Evolutionary conservation across 1,140 invertebrate genomes (phyloP).

Genomic region (Rhagoletis pomonella): DNA sequence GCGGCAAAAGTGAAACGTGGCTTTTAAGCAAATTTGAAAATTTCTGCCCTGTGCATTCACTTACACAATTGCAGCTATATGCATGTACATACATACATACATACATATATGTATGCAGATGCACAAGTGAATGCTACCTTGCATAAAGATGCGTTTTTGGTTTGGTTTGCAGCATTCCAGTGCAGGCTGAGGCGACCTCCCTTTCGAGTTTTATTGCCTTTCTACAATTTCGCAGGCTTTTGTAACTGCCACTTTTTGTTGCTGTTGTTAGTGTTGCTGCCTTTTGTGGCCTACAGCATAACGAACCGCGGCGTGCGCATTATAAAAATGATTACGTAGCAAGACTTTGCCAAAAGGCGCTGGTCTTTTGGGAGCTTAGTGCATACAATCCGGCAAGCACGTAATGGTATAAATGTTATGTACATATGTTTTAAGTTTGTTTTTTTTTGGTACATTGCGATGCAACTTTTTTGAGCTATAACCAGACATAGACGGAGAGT

Average conservation of each 20-base stretch:
- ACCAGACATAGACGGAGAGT: no score
- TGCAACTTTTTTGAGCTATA: no score
- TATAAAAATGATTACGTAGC: not conserved
- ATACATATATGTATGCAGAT: not conserved
- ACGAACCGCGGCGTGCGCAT: not conserved
- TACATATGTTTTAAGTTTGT: no score
- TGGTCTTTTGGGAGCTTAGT: not conserved
- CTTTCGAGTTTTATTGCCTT: constrained; percentile 19
- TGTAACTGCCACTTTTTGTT: not conserved
- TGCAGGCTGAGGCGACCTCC: not conserved
- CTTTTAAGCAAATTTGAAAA: constrained; percentile 51
- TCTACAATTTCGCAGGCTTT: constrained; percentile 20
- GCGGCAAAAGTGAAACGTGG: constrained; percentile 41
- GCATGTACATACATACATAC: not conserved
- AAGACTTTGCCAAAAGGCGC: not conserved
- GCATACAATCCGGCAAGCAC: no score
- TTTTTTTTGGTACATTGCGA: no score
- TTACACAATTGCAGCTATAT: not conserved
- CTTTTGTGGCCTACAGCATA: not conserved
- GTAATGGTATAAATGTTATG: no score
- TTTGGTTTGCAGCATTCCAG: not conserved
- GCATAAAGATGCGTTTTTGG: constrained; percentile 39
- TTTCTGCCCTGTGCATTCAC: constrained; percentile 44
- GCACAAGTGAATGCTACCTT: not conserved
- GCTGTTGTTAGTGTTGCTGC: not conserved